These are phyloP conservation scores for Acanthurus lineatus DNA, from an alignment of 2,797 vertebrate species.

Conservation along the genomic window DNA sequence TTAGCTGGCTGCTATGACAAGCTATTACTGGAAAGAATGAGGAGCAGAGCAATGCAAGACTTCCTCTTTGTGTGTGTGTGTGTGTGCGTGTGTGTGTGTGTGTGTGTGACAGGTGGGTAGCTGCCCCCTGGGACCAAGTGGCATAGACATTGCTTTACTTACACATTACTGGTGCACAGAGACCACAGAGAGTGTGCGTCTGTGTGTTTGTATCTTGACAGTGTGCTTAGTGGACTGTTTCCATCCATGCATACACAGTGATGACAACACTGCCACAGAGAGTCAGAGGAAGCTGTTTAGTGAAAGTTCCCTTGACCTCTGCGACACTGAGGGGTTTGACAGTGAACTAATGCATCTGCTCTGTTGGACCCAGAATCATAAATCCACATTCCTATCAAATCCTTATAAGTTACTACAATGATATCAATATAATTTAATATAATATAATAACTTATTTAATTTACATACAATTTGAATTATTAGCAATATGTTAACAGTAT, in stretches of 20 bases:
- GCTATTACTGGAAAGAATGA: conserved; percentile 89
- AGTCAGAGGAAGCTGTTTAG: conserved; percentile 50
- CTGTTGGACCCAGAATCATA: background rate
- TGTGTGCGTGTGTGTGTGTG: conserved; percentile 21
- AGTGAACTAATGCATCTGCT: conserved; percentile 41
- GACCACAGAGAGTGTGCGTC: conserved; percentile 7
- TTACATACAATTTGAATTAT: too few relatives aligned
- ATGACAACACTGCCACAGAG: conserved; percentile 46
- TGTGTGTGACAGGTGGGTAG: conserved; percentile 53
- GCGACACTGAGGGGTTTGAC: conserved; percentile 36
- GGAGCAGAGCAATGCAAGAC: conserved; percentile 42
- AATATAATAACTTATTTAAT: too few relatives aligned
- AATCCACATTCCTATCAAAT: background rate
- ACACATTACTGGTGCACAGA: conserved; percentile 44
- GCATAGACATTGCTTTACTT: conserved; percentile 55
- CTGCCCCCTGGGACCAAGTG: conserved; percentile 43
- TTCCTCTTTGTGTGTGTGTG: conserved; percentile 27
- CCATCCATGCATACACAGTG: conserved; percentile 43
- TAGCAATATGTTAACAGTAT: too few relatives aligned
- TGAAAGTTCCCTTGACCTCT: conserved; percentile 47
- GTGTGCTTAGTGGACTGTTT: conserved; percentile 57
- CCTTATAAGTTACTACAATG: background rate
- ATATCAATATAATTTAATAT: background rate
- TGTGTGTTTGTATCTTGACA: conserved; percentile 47
- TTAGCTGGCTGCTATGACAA: conserved; percentile 88